Conservation (phyloP, 2,113 vertebrate genomes). For the Prinia subflava region DNA sequence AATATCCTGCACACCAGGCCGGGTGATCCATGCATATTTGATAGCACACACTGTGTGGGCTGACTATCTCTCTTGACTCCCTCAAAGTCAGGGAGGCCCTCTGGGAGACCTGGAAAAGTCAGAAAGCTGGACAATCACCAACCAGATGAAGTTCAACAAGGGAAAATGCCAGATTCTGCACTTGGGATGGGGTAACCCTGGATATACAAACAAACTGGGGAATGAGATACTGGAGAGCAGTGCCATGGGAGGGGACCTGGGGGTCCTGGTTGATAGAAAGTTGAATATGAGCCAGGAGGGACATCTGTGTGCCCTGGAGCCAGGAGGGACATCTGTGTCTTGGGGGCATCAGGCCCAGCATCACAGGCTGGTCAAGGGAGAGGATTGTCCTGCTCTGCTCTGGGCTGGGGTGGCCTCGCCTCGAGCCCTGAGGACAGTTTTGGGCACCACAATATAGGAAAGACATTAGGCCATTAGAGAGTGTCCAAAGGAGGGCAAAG, state of each 20-base stretch:
- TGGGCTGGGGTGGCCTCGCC: neutral
- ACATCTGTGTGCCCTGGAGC: too few relatives aligned
- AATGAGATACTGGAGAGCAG: neutral
- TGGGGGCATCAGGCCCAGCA: neutral
- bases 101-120: neutral
- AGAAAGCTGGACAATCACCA: neutral
- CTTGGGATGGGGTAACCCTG: neutral
- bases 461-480: neutral
- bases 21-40: neutral
- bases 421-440: neutral
- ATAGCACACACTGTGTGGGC: conserved; percentile 24
- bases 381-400: neutral
- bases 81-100: neutral
- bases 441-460: neutral
- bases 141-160: neutral
- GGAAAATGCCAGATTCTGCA: neutral
- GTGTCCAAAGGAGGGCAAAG: neutral
- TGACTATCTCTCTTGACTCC: neutral
- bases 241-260: neutral
- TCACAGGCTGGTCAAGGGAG: neutral
- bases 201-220: neutral
- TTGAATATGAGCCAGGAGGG: neutral
- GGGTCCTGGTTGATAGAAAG: neutral
- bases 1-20: conserved; percentile 25
- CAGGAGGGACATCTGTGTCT: neutral